Base-by-base conservation (phyloP, 2,888 invertebrate genomes). In the Clistopyga incitator region DNA sequence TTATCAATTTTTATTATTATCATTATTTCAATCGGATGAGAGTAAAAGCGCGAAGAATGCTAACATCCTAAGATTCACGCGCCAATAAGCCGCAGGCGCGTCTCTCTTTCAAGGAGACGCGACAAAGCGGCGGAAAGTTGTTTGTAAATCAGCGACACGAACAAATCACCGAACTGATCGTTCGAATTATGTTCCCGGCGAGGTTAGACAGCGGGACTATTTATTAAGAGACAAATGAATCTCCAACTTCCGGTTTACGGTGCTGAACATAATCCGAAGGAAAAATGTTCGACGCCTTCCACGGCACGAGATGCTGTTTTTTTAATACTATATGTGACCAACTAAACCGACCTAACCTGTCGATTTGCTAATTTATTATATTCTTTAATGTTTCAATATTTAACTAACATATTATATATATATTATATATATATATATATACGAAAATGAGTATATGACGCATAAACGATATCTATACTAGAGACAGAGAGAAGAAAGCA, bases 331-430 rank as follows among this genome's bases (percentile, higher is more conserved):
- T 87, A 18, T 64, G 86, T 87, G 86, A 89, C 82, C 87, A 83
- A 88, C 84, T 88, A 88, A 89, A 76, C 56, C 67, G 61, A 74
- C 81, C 68, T 81, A 74, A 86, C 83, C 78, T 83, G 84, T 85
- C 85, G 72, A 88, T 85, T 86, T 86, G 71, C 86, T 90, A 87
- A 87, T 84, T 87, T 88, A 85, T 64, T 64, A 67, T 85, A 87
- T 88, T 88, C 84, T 87, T 87, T 88, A 80, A 89, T 85, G 78
- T 83, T 86, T 86, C 84, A 86, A 88, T 87, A 88, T 87, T 86
- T 85, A 87, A 85, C 75, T 87, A 82, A 84, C 78, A 77, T 70
- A 45, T 18, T 78, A 81, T 82, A 80, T 77, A 77, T 76, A 82
- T 83, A 86, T 65, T 71, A 83, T 84, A 88, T 86, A 86, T 85